Percentiles rank a stretch among this genome's conserved stretches.
Evolutionary conservation across 2,113 vertebrate genomes (phyloP).

Genomic region (Rana temporaria): DNA sequence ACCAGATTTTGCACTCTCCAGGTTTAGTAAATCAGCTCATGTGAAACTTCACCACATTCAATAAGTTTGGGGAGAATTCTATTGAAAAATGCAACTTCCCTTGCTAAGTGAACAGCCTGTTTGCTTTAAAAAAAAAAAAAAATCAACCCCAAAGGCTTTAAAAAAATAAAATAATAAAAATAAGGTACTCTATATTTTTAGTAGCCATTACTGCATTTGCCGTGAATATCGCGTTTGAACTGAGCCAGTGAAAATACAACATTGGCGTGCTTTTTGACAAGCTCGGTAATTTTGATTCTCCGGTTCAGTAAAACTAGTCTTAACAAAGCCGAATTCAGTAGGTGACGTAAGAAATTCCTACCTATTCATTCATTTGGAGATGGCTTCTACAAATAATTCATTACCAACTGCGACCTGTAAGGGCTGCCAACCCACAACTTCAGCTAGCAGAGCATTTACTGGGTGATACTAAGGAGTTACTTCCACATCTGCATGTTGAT

Average conservation of each 20-base stretch:
- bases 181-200: conserved; percentile 3
- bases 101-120: too few species aligned
- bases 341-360: conserved; percentile 57
- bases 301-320: neutral
- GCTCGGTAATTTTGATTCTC: neutral
- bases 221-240: neutral
- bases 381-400: conserved; percentile 66
- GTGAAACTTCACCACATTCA: too few species aligned
- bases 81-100: too few species aligned
- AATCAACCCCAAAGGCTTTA: conserved; percentile 73
- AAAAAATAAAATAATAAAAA: conserved; percentile 61
- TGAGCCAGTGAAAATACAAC: neutral
- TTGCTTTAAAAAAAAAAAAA: too few species aligned
- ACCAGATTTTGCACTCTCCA: too few species aligned
- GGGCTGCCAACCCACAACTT: conserved; percentile 57
- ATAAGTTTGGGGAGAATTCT: too few species aligned
- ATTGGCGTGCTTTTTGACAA: neutral
- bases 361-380: conserved; percentile 55
- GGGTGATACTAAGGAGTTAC: conserved; percentile 66
- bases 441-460: conserved; percentile 65
- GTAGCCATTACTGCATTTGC: conserved; percentile 17
- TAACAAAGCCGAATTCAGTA: conserved; percentile 1
- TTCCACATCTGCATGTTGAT: conserved; percentile 66
- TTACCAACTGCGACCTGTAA: conserved; percentile 79
- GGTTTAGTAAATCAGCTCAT: too few species aligned